A percentile compares a stretch with the other conserved stretches of the same genome.
These are phyloP conservation scores for Harlomillsia oculata DNA, from an alignment of 1,140 invertebrate species.

Conservation along the genomic window DNA sequence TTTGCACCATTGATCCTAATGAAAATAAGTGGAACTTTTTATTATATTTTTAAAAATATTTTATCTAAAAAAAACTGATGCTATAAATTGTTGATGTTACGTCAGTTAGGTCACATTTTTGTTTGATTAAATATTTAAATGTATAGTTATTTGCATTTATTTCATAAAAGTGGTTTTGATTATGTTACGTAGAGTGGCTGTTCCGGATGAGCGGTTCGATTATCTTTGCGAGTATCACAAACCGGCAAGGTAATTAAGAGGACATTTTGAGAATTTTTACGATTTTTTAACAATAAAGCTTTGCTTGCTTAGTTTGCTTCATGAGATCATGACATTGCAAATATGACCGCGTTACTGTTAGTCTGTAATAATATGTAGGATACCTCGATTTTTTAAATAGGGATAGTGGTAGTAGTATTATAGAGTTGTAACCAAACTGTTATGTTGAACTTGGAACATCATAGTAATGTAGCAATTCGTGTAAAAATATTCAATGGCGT, in stretches of 20 bases:
- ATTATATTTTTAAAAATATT: not conserved
- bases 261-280: too few species aligned
- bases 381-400: too few species aligned
- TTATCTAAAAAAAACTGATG: not conserved
- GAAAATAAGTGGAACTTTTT: slow-evolving; percentile 80
- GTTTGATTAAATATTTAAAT: slow-evolving; percentile 31
- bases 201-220: slow-evolving; percentile 89
- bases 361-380: too few species aligned
- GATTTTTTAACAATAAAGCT: too few species aligned
- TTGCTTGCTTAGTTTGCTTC: too few species aligned
- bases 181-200: slow-evolving; percentile 84
- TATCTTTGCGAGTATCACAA: slow-evolving; percentile 89
- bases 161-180: not conserved
- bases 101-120: slow-evolving; percentile 40
- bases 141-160: not conserved
- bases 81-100: slow-evolving; percentile 11
- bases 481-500: too few species aligned
- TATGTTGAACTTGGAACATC: too few species aligned
- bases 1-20: slow-evolving; percentile 99
- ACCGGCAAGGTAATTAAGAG: slow-evolving; percentile 78
- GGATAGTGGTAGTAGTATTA: too few species aligned
- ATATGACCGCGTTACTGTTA: too few species aligned
- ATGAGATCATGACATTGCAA: too few species aligned
- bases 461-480: too few species aligned
- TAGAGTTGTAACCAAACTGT: too few species aligned